Base-by-base conservation (phyloP, 2,113 vertebrate genomes). In the rabbit (Oryctolagus cuniculus) region DNA sequence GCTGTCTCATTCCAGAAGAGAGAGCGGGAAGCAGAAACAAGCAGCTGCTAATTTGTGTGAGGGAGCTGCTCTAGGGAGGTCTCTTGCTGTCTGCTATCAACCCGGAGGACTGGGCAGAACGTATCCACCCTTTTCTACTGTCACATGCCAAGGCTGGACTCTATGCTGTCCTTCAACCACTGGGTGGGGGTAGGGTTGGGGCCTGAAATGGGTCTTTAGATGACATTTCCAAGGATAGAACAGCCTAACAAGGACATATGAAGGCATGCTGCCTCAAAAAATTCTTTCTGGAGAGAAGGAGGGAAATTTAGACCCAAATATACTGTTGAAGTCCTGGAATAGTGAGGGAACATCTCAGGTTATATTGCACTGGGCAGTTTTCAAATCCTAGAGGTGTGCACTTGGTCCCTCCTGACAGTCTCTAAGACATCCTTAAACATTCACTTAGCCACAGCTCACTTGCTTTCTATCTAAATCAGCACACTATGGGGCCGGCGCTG, bases 31-130 rank as follows among this genome's bases (percentile, higher is more conserved):
- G 44, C 16, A 69, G 89, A 85, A 91, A 93, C 24, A 88, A 34
- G 22, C 10, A 63, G 72, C 38, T 67, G 58, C 91, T 96, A n/a
- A 81, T 66, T 73, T 87, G 73, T 88, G 77, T 36, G 64, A 80
- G 25, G n/a, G 44, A 16, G 8, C 25, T 49, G 51, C n/a, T 58
- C 25, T 49, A 25, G 79, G 22, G 0, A 90, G n/a, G 61, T 36
- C 49, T 83, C 77, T n/a, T 67, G 77, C 63, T 66, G 17, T 63
- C 24, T 25, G 17, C 25, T 64, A 64, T 44, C 24, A 36, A 24
- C 24, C 29, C 79, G 34, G 31, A 24, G 29, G 58, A 29, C 44
- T 34, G 16, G 36, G 17, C 7, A 25, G 38, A n/a, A 49, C 24
- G 17, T 78, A 10, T 6, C 29, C 44, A 17, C 21, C 29, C 5